These are phyloP conservation scores for Beroe ovata DNA, from an alignment of 37 sponge, comb jelly and placozoan species.

Conservation along the genomic window DNA sequence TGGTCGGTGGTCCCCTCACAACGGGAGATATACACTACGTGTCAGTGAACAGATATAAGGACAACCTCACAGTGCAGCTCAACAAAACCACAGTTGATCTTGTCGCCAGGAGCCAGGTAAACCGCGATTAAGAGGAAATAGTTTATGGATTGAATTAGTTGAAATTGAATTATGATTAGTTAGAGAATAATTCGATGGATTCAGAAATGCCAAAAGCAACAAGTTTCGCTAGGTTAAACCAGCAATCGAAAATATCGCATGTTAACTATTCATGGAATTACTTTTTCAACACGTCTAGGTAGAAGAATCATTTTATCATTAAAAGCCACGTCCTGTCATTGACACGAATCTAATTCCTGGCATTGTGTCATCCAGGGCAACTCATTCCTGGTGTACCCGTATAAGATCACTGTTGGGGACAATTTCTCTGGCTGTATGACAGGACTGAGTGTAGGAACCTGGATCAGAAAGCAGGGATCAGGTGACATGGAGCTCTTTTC, in stretches of 20 bases:
- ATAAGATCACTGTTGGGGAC: conserved; percentile 20
- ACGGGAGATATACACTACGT: conserved; percentile 13
- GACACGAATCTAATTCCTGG: too few relatives aligned
- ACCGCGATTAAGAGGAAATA: too few relatives aligned
- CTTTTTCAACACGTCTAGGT: too few relatives aligned
- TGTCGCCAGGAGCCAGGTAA: background rate
- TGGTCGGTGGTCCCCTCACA: conserved; percentile 34
- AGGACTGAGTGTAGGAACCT: conserved; percentile 52
- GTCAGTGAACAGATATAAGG: background rate
- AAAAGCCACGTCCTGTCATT: too few relatives aligned
- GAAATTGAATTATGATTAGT: too few relatives aligned
- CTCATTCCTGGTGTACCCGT: conserved; percentile 17
- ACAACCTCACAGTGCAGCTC: background rate
- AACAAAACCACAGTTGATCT: conserved; percentile 8
- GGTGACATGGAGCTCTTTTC: background rate
- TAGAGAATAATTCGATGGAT: too few relatives aligned
- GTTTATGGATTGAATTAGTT: background rate
- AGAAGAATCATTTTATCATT: too few relatives aligned
- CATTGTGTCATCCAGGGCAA: too few relatives aligned
- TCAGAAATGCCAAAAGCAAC: too few relatives aligned
- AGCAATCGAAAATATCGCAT: too few relatives aligned
- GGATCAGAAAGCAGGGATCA: background rate
- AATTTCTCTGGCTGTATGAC: conserved; percentile 50
- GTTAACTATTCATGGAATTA: too few relatives aligned
- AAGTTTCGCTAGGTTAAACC: too few relatives aligned